These are phyloP conservation scores for Alaudala cheleensis DNA, from an alignment of 2,113 vertebrate species.

Conservation along the genomic window DNA sequence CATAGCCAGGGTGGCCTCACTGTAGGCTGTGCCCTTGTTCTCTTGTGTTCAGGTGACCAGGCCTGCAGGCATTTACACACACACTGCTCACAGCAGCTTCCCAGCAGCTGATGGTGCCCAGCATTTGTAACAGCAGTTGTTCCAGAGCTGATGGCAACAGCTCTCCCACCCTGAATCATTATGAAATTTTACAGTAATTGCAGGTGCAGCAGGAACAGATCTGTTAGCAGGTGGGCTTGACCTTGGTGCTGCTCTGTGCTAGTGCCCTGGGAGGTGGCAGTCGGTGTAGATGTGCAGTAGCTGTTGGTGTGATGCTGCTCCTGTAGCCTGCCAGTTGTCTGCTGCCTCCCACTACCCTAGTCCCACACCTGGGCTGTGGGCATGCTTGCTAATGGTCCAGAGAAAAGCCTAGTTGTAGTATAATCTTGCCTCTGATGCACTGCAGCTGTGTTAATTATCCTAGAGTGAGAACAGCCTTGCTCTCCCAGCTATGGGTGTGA, in stretches of 20 bases:
- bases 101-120: not conserved
- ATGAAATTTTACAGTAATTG: not conserved
- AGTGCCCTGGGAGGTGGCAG: not conserved
- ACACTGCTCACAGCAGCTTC: not conserved
- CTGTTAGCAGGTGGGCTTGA: not conserved
- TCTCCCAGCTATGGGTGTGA: too few relatives aligned
- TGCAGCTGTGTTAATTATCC: too few relatives aligned
- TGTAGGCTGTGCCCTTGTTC: not conserved
- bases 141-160: not conserved
- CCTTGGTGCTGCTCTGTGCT: fast-evolving
- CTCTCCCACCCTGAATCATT: not conserved
- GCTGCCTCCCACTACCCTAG: not conserved
- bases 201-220: not conserved
- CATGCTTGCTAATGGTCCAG: not conserved
- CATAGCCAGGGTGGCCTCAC: fast-evolving
- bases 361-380: not conserved
- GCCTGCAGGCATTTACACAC: not conserved
- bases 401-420: too few relatives aligned
- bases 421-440: too few relatives aligned
- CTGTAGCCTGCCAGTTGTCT: not conserved
- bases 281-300: not conserved
- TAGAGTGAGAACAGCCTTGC: too few relatives aligned
- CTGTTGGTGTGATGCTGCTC: not conserved
- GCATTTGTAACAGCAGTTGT: not conserved
- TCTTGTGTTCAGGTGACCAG: not conserved